phyloP scores from a whole-genome alignment of 2,797 vertebrate genomes.

The Bothrops alternatus region DNA sequence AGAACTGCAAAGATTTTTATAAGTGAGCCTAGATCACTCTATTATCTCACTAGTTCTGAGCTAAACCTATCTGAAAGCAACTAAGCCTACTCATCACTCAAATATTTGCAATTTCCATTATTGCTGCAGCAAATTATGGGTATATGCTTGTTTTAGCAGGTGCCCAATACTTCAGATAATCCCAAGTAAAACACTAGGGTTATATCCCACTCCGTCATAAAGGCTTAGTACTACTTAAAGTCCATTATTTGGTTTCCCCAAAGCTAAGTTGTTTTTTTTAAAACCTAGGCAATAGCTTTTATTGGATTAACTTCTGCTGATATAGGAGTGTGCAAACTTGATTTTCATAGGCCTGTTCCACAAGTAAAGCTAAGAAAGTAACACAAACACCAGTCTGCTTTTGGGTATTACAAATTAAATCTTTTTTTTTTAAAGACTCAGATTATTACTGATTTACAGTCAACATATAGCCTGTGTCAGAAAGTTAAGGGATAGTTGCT shows the following conservation, averaged over 20 bases:
- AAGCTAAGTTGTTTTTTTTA: neutral
- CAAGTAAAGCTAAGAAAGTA: neutral
- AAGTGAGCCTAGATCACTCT: neutral
- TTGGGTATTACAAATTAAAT: neutral
- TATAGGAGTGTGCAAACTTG: neutral
- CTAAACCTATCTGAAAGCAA: neutral
- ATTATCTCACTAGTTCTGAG: neutral
- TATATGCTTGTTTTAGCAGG: conserved; percentile 9
- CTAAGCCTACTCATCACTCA: conserved; percentile 1
- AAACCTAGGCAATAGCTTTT: conserved; percentile 14
- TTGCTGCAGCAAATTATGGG: neutral
- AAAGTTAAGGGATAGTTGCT: neutral
- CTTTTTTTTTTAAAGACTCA: neutral
- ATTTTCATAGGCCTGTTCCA: neutral
- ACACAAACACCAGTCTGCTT: neutral
- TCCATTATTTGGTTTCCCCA: conserved; percentile 4
- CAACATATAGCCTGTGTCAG: neutral
- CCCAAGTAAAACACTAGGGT: conserved; percentile 18
- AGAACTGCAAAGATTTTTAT: neutral
- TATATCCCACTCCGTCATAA: conserved; percentile 19
- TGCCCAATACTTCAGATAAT: conserved; percentile 13
- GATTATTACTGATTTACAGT: neutral
- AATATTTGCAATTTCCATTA: conserved; percentile 16
- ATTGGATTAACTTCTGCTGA: conserved; percentile 16
- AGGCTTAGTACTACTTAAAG: conserved; percentile 24